Evolutionary conservation across 2,113 vertebrate species (phyloP).

Genomic region (Serinus canaria): DNA sequence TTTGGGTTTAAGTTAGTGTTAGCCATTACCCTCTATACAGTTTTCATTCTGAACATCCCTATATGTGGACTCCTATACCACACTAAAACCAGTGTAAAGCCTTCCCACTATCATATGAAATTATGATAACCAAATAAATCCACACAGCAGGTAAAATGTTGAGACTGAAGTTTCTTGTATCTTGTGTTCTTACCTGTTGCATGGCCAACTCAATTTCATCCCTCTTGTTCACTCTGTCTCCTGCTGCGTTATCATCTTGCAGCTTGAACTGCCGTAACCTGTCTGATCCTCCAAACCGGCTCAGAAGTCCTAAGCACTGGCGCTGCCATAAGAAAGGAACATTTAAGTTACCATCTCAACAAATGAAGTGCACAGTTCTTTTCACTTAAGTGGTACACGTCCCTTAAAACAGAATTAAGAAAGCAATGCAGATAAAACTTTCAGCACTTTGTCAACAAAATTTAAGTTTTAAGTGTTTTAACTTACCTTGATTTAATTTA

Average conservation of each 20-base stretch:
- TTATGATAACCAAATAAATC: background rate
- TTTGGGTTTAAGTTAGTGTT: background rate
- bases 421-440: background rate
- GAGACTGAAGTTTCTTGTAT: background rate
- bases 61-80: background rate
- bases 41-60: background rate
- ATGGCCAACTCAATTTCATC: conserved; percentile 91
- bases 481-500: background rate
- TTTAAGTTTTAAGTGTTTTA: background rate
- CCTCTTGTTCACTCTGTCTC: conserved; percentile 81
- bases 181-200: conserved; percentile 83
- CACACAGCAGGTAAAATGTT: background rate
- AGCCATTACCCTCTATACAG: background rate
- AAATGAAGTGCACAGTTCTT: background rate
- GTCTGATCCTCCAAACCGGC: conserved; percentile 90
- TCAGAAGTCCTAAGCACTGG: conserved; percentile 87
- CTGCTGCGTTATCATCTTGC: conserved; percentile 80
- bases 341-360: background rate
- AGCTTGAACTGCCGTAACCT: conserved; percentile 86
- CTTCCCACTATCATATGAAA: background rate
- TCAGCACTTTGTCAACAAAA: background rate
- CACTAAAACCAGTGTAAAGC: background rate
- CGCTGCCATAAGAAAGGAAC: conserved; percentile 72
- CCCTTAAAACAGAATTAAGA: background rate
- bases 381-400: background rate